phyloP scores from a whole-genome alignment of 2,113 vertebrate genomes.

The Xerus inauris region DNA sequence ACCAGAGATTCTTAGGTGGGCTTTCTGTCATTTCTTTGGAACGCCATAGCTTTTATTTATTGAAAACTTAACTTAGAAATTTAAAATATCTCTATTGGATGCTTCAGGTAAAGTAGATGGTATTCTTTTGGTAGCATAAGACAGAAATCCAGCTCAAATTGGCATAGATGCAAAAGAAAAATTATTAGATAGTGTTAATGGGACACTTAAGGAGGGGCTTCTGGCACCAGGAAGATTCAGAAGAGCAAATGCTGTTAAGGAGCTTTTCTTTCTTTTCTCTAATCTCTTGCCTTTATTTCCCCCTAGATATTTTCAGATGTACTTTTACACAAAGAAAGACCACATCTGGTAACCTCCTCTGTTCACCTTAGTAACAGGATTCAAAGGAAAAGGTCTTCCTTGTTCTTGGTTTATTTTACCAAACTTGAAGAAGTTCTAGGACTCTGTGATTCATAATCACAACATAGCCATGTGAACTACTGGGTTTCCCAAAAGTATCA shows the following conservation, averaged over 20 bases:
- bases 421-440: background rate
- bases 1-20: constrained; percentile 10
- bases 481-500: background rate
- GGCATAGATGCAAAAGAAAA: background rate
- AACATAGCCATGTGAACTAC: background rate
- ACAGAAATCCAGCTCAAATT: background rate
- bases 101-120: background rate
- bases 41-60: background rate
- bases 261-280: background rate
- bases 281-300: background rate
- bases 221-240: background rate
- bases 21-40: background rate
- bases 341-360: background rate
- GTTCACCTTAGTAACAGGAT: background rate
- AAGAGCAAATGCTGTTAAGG: background rate
- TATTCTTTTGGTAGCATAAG: background rate
- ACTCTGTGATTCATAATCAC: background rate
- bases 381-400: background rate
- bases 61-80: constrained; percentile 9
- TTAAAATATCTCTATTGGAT: background rate
- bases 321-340: constrained; percentile 4
- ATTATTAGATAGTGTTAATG: background rate
- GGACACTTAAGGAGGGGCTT: background rate
- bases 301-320: background rate
- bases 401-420: background rate